Evolutionary conservation across 2,888 invertebrate genomes (phyloP).

Genomic region (Orthosia incerta): DNA sequence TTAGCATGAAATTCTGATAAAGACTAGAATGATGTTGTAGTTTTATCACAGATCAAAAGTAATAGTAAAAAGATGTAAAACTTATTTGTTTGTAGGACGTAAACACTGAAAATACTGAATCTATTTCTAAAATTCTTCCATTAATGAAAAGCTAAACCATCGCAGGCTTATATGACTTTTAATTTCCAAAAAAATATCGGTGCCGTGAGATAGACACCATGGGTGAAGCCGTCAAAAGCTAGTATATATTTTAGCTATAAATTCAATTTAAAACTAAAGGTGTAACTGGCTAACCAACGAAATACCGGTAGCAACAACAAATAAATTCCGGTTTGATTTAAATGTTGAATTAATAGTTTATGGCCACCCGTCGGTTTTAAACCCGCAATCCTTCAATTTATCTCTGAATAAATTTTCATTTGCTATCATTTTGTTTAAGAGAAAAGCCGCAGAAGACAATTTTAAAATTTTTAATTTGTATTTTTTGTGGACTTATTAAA

Average conservation of each 20-base stretch:
- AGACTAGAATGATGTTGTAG: background rate
- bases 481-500: background rate
- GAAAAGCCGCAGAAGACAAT: background rate
- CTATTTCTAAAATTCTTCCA: too few relatives aligned
- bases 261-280: slow-evolving; percentile 8
- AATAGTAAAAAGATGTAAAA: background rate
- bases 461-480: background rate
- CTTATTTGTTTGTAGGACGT: background rate
- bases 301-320: slow-evolving; percentile 38
- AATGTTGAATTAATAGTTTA: slow-evolving; percentile 49
- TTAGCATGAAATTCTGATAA: too few relatives aligned
- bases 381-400: slow-evolving; percentile 17
- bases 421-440: slow-evolving; percentile 4
- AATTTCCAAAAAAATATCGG: too few relatives aligned
- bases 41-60: background rate
- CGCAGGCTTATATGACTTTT: background rate
- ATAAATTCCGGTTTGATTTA: slow-evolving; percentile 41
- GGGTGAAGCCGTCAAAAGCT: too few relatives aligned
- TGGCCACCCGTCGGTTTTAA: slow-evolving; percentile 17
- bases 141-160: background rate
- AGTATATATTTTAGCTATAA: too few relatives aligned
- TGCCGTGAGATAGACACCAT: too few relatives aligned
- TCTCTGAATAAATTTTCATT: slow-evolving; percentile 28
- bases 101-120: too few relatives aligned
- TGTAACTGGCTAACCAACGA: slow-evolving; percentile 13